phyloP scores from a whole-genome alignment of 2,113 vertebrate species.

The Anhinga rufa region DNA sequence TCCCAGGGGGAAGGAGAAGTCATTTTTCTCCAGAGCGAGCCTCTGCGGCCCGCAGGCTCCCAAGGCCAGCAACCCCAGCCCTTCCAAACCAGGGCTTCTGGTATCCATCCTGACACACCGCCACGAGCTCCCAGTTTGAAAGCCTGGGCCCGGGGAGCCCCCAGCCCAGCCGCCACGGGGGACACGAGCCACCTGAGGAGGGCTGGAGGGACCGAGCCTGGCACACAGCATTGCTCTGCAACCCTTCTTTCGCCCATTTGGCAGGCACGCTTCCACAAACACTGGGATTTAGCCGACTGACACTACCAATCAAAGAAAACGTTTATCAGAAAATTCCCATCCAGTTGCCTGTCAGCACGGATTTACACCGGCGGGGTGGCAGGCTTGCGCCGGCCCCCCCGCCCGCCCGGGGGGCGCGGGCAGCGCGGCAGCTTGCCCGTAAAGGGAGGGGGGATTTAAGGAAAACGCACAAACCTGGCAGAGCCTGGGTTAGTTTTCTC shows the following conservation, averaged over 20 bases:
- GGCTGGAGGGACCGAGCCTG: not conserved
- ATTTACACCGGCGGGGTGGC: not conserved
- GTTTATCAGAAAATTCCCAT: not conserved
- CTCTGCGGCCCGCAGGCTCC: not conserved
- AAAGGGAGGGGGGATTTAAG: not conserved
- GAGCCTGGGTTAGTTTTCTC: not conserved
- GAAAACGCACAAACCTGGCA: not conserved
- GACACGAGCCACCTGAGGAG: not conserved
- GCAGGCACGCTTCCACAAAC: not conserved
- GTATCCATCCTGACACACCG: not conserved
- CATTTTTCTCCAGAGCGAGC: not conserved
- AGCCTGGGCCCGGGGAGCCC: not conserved
- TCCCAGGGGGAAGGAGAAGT: not conserved
- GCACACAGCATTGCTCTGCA: not conserved
- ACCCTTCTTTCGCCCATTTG: not conserved
- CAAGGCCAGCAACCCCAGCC: not conserved
- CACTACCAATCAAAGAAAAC: not conserved
- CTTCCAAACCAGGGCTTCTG: not conserved
- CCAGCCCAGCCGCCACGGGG: not conserved
- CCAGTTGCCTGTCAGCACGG: not conserved
- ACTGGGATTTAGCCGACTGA: not conserved
- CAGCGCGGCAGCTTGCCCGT: not conserved
- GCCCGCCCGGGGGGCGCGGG: not conserved
- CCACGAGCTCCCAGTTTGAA: not conserved
- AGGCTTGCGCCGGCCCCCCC: not conserved